These are phyloP conservation scores for Calyptommatus sinebrachiatus DNA, from an alignment of 2,113 vertebrate species.

Conservation along the genomic window DNA sequence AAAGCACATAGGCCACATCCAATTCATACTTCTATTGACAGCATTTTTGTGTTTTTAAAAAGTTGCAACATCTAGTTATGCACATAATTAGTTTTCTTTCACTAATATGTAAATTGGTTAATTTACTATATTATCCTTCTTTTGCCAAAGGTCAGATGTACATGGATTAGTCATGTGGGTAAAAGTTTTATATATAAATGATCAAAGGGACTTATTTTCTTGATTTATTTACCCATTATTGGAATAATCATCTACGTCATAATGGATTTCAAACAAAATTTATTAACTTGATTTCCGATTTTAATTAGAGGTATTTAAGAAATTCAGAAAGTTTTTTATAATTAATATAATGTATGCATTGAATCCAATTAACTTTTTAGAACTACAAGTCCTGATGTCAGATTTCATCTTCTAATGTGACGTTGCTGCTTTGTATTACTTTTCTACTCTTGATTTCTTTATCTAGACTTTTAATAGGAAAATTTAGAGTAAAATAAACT, in stretches of 20 bases:
- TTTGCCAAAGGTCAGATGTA: slow-evolving; percentile 29
- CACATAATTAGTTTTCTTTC: background rate
- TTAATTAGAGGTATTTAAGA: slow-evolving; percentile 50
- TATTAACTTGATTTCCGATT: slow-evolving; percentile 50
- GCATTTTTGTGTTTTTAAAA: slow-evolving; percentile 4
- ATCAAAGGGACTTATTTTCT: slow-evolving; percentile 28
- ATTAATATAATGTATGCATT: slow-evolving; percentile 56
- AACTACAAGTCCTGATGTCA: slow-evolving; percentile 56
- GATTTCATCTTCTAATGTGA: slow-evolving; percentile 61
- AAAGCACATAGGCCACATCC: slow-evolving; percentile 42
- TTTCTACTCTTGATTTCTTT: slow-evolving; percentile 73
- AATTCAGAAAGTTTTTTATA: slow-evolving; percentile 49
- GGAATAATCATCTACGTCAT: slow-evolving; percentile 27
- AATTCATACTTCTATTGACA: background rate
- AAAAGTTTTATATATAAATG: slow-evolving; percentile 43
- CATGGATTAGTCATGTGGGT: slow-evolving; percentile 3
- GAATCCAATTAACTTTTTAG: slow-evolving; percentile 66
- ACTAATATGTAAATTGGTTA: background rate
- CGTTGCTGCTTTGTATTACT: slow-evolving; percentile 73
- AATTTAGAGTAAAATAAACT: slow-evolving; percentile 76
- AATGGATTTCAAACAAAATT: slow-evolving; percentile 35
- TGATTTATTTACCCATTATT: slow-evolving; percentile 36
- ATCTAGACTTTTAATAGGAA: slow-evolving; percentile 72
- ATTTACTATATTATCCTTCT: slow-evolving; percentile 17
- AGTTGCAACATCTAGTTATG: slow-evolving; percentile 21